These are phyloP conservation scores for Drosophila tsacasi DNA, from an alignment of 1,140 invertebrate species.

Conservation along the genomic window DNA sequence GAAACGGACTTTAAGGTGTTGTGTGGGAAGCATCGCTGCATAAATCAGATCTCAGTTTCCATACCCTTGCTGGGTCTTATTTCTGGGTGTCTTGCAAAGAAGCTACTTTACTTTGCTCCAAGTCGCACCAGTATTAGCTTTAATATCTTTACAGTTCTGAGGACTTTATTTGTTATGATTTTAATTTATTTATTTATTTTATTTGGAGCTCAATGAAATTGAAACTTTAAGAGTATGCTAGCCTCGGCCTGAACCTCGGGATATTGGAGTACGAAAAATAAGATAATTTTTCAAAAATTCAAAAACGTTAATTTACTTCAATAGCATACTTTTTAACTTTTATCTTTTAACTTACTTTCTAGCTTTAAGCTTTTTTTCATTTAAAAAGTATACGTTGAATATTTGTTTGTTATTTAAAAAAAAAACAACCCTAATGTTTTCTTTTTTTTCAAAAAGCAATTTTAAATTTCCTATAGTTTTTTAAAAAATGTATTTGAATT, in stretches of 20 bases:
- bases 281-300: no score
- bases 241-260: not conserved
- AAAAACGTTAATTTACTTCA: not conserved
- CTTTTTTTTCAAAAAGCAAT: not conserved
- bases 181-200: not conserved
- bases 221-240: not conserved
- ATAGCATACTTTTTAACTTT: not conserved
- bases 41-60: conserved; percentile 4
- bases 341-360: no score
- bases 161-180: no score
- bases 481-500: no score
- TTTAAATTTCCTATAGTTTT: no score
- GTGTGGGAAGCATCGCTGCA: conserved; percentile 25
- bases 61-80: not conserved
- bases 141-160: not conserved
- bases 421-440: no score
- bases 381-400: not conserved
- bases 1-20: conserved; percentile 19
- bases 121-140: not conserved
- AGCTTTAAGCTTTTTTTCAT: not conserved
- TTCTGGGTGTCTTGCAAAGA: not conserved
- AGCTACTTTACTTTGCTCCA: not conserved
- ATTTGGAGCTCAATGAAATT: not conserved
- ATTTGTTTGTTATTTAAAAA: no score
- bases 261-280: not conserved